Percentiles rank a stretch among this genome's conserved stretches.
Conservation (phyloP, 2,888 invertebrate genomes). For the Achlya flavicornis region DNA sequence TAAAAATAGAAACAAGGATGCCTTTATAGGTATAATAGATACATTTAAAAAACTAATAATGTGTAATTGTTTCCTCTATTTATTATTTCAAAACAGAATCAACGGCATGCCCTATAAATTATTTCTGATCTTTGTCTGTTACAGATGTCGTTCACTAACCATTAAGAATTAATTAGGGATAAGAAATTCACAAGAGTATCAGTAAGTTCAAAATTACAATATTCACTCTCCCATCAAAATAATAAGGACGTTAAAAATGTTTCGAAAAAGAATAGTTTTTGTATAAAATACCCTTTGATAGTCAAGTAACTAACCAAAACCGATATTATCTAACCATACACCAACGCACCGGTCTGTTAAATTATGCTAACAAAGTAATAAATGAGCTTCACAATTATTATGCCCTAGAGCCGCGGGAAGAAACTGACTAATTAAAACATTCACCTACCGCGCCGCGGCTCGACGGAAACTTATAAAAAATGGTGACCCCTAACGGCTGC, state of each 20-base stretch:
- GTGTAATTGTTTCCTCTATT: too few relatives aligned
- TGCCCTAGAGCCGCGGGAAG: conserved; percentile 41
- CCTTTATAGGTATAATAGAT: too few relatives aligned
- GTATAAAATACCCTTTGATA: not conserved
- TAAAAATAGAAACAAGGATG: too few relatives aligned
- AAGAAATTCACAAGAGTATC: too few relatives aligned
- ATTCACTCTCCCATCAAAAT: conserved; percentile 24
- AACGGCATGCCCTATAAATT: too few relatives aligned
- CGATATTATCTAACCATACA: conserved; percentile 53
- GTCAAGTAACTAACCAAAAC: not conserved
- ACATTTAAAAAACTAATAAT: too few relatives aligned
- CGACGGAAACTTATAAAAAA: conserved; percentile 70
- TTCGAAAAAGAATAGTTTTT: not conserved
- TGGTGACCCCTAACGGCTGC: conserved; percentile 74
- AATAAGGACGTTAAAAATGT: not conserved
- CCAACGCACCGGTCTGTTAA: conserved; percentile 55
- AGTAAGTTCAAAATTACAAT: not conserved
- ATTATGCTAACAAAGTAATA: conserved; percentile 71
- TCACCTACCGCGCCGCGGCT: conserved; percentile 70
- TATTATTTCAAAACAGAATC: too few relatives aligned
- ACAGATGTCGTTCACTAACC: too few relatives aligned
- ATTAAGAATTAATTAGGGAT: too few relatives aligned
- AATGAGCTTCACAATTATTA: conserved; percentile 65
- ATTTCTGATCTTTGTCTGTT: too few relatives aligned
- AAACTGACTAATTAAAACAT: conserved; percentile 77